Evolutionary conservation across 2,113 vertebrate species (phyloP), one percentile per base, ranked within the genome.

Genomic region (Melanotaenia duboulayi): DNA sequence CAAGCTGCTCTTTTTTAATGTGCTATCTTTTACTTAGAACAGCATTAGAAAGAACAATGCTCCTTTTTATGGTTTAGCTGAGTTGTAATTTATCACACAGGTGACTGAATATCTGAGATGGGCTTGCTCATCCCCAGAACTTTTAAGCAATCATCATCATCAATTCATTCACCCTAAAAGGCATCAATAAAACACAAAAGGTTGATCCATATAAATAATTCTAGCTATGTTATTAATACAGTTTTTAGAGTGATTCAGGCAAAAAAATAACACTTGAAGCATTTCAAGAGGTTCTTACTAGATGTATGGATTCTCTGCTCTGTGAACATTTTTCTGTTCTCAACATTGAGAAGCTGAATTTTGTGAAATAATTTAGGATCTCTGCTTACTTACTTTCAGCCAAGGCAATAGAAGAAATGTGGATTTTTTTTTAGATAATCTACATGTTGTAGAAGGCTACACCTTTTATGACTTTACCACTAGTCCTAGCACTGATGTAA

Each of bases 71-170:
- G 50, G 49, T 79, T 81, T 58, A 35, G 52, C 57, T 44, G 10
- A 64, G 65, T 52, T 80, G 57, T 76, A 23, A 85, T 90, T 90
- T 74, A 80, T 90, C 87, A 90, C 40, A 59, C 61, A 83, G 61
- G 49, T 83, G 71, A 59, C 48, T 46, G 55, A 71, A 61, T 76
- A 40, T 62, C 55, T 63, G 42, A 75, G 39, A 56, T 35, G 1
- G 7, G 25, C 61, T 65, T 20, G 9, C 61, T 71, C 32, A 46
- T 74, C 73, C 23, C 65, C 22, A 1, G n/a, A 63, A 19, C 55
- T 78, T 77, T 59, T 67, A 67, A 77, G 61, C 39, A 56, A 44
- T 71, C 78, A 59, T 25, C 55, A 63, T 73, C 14, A 16, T 86
- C 59, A 87, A n/a, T 28, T 28, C 28, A 56, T 81, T 66, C 24